Evolutionary conservation across 2,797 vertebrate genomes (phyloP), one percentile per base, ranked within the genome.

Genomic region (Nasua narica): DNA sequence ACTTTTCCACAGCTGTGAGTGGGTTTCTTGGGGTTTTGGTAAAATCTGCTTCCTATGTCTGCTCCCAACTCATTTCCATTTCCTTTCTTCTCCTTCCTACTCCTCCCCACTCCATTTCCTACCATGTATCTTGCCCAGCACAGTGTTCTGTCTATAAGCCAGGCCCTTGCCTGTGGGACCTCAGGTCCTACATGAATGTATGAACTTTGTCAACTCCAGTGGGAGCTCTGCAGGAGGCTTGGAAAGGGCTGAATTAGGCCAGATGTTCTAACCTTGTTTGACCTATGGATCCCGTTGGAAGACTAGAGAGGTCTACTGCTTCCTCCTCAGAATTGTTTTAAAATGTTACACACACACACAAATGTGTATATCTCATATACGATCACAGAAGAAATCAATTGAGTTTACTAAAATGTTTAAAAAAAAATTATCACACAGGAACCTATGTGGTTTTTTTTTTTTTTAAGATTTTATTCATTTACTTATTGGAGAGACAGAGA

Each of bases 1-100:
- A 96, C 78, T 97, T 98, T 98, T 98, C 92, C 98, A 98, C 90
- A 95, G n/a, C 23, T 79, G 23, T 25, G 91, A 77, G 81, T 96
- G 69, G 21, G n/a, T 90, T 96, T 95, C 82, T 90, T 82, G 65
- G 46, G 46, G 46, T 70, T 76, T 90, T 14, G 32, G 70, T 82
- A 37, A 74, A 54, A 62, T 83, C 56, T 62, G 25, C 48, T 35
- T 83, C 35, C 54, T 4, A 19, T 35, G 15, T 6, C 32, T 48
- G 10, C n/a, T 12, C 69, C 10, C 0, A 43, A n/a, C 2, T 46
- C n/a, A 19, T 35, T 72, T 56, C 40, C n/a, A 23, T n/a, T 77
- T 56, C 40, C 52, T 84, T 60, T 32, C 35, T 43, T 11, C 29
- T 56, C 40, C 46, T 86, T 60, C 32, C 35, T 40, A 7, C 29